These are phyloP conservation scores for Oreohelix idahoensis DNA, from an alignment of 1,140 invertebrate species.

Conservation along the genomic window DNA sequence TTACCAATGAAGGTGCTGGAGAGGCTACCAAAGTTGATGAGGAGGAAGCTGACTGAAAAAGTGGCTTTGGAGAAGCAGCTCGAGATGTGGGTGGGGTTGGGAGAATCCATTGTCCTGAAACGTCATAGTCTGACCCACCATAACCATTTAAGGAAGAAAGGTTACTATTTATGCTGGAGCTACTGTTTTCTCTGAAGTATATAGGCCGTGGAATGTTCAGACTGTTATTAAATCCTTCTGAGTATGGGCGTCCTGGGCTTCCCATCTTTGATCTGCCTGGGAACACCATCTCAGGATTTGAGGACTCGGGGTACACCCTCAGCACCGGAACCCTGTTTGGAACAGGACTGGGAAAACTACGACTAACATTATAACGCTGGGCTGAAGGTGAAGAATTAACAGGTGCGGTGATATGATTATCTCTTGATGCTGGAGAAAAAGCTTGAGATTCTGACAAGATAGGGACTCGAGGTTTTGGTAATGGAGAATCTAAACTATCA, in stretches of 20 bases:
- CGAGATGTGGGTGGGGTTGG: conserved; percentile 50
- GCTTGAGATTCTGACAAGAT: conserved; percentile 34
- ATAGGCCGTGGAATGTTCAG: conserved; percentile 59
- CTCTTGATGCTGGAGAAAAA: conserved; percentile 10
- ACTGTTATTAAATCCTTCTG: conserved; percentile 49
- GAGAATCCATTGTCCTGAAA: conserved; percentile 48
- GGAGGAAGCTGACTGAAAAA: conserved; percentile 28
- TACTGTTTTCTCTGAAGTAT: conserved; percentile 56
- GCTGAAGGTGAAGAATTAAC: conserved; percentile 2
- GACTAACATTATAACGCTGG: neutral
- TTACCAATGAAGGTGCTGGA: neutral
- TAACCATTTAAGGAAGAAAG: conserved; percentile 50
- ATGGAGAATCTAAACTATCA: conserved; percentile 31
- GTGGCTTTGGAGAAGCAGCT: conserved; percentile 44
- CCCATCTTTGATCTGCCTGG: conserved; percentile 36
- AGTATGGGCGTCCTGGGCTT: conserved; percentile 44
- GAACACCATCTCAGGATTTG: conserved; percentile 47
- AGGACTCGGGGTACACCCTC: conserved; percentile 45
- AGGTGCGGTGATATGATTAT: conserved; percentile 15
- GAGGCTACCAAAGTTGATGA: conserved; percentile 33
- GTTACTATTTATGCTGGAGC: conserved; percentile 49
- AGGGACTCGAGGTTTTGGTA: conserved; percentile 25
- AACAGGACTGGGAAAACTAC: conserved; percentile 12
- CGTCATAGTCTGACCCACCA: conserved; percentile 41
- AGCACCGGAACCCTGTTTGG: conserved; percentile 38